phyloP scores from a whole-genome alignment of 2,113 vertebrate genomes.

The Genyomyrus donnyi region DNA sequence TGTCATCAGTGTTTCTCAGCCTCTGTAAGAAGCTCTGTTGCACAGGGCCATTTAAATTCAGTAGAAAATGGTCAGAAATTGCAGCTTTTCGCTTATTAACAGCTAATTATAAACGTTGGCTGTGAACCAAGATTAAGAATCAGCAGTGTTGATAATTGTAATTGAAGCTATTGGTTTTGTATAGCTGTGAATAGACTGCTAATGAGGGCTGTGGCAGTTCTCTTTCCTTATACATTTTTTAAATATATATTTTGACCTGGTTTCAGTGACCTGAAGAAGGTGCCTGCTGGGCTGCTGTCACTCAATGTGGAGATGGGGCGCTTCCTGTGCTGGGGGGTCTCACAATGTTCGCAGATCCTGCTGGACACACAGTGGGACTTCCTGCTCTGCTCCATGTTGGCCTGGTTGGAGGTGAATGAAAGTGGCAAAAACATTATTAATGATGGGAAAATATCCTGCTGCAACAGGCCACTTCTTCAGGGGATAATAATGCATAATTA shows the following conservation, averaged over 20 bases:
- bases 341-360: constrained; percentile 55
- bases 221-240: neutral
- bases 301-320: constrained; percentile 83
- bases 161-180: neutral
- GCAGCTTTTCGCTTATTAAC: neutral
- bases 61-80: neutral
- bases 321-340: constrained; percentile 73
- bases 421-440: neutral
- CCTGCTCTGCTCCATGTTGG: constrained; percentile 85
- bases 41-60: neutral
- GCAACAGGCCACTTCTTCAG: neutral
- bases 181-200: neutral
- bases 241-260: neutral
- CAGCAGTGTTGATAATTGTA: constrained; percentile 1
- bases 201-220: neutral
- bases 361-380: constrained; percentile 84
- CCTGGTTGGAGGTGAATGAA: constrained; percentile 83
- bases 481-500: neutral
- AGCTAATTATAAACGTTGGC: neutral
- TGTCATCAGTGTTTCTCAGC: neutral
- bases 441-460: neutral
- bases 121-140: constrained; percentile 6
- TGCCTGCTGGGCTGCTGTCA: constrained; percentile 61
- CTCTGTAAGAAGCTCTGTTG: neutral
- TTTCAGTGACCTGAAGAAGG: constrained; percentile 72